These are phyloP conservation scores for Meloidogyne chitwoodi DNA, from an alignment of 1,140 invertebrate species.

Conservation along the genomic window DNA sequence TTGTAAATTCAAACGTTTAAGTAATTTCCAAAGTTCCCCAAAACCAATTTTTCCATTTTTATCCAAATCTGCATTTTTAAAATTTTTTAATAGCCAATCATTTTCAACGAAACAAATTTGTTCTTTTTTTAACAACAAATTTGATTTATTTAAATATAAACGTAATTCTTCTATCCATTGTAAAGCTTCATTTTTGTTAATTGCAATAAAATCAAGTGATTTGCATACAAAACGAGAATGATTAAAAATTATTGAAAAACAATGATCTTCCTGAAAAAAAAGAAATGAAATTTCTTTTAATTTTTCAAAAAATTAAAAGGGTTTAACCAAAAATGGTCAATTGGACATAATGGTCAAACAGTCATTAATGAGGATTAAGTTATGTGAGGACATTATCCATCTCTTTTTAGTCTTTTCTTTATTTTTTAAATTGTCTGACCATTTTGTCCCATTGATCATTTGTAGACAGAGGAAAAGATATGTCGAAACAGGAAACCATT, in stretches of 20 bases:
- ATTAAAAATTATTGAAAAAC: constrained; percentile 55
- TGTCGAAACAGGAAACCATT: not conserved
- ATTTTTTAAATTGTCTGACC: not conserved
- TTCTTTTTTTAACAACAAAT: not conserved
- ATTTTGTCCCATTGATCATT: too few species aligned
- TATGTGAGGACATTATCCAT: too few species aligned
- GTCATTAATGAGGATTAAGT: too few species aligned
- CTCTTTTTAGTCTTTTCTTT: too few species aligned
- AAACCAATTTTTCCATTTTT: constrained; percentile 53
- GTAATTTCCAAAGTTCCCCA: constrained; percentile 54
- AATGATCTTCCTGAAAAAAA: constrained; percentile 48
- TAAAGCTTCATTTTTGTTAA: constrained; percentile 19
- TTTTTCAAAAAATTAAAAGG: too few species aligned
- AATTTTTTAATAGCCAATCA: constrained; percentile 49
- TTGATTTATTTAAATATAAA: not conserved
- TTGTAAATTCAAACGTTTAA: constrained; percentile 56
- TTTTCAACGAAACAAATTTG: constrained; percentile 30
- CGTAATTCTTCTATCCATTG: constrained; percentile 36
- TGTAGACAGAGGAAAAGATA: too few species aligned
- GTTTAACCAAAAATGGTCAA: not conserved
- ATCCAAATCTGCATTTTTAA: constrained; percentile 51
- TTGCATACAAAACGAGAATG: constrained; percentile 54
- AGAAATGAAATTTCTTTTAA: too few species aligned
- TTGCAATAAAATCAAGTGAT: constrained; percentile 51
- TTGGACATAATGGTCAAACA: not conserved